Percentiles rank a stretch among this genome's conserved stretches.
phyloP scores from a whole-genome alignment of 2,113 vertebrate genomes.

The Epinephelus cyanopodus region DNA sequence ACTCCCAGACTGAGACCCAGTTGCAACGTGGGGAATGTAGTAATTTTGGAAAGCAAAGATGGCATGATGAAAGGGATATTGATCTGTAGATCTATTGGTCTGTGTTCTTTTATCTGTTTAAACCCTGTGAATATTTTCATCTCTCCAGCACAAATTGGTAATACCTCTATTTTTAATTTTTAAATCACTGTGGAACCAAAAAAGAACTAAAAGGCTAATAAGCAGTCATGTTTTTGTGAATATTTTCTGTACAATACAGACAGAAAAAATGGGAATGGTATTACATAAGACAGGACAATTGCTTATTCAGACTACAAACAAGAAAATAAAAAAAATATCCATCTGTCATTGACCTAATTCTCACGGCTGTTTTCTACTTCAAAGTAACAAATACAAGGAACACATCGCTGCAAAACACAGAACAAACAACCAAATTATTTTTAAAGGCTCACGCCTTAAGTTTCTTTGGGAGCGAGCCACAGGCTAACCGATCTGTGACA shows the following conservation, averaged over 20 bases:
- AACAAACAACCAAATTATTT: constrained; percentile 42
- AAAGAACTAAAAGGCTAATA: neutral
- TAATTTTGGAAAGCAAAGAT: neutral
- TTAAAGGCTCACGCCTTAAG: constrained; percentile 28
- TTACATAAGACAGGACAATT: neutral
- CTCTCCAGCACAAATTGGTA: neutral
- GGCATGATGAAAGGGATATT: neutral
- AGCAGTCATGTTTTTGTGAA: neutral
- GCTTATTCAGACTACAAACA: constrained; percentile 19
- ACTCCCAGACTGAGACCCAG: neutral
- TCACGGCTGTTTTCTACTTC: neutral
- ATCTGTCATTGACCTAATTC: constrained; percentile 24
- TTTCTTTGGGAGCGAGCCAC: constrained; percentile 42
- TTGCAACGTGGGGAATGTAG: neutral
- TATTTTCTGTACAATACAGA: neutral
- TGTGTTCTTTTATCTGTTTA: neutral
- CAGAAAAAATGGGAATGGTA: neutral
- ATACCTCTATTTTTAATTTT: neutral
- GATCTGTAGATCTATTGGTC: neutral
- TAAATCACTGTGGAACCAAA: neutral
- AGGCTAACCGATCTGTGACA: constrained; percentile 29
- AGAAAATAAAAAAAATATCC: constrained; percentile 6
- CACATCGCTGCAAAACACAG: neutral
- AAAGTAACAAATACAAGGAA: constrained; percentile 11
- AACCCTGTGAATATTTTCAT: neutral